Conservation (phyloP, 2,113 vertebrate species). For the Hyaena hyaena region DNA sequence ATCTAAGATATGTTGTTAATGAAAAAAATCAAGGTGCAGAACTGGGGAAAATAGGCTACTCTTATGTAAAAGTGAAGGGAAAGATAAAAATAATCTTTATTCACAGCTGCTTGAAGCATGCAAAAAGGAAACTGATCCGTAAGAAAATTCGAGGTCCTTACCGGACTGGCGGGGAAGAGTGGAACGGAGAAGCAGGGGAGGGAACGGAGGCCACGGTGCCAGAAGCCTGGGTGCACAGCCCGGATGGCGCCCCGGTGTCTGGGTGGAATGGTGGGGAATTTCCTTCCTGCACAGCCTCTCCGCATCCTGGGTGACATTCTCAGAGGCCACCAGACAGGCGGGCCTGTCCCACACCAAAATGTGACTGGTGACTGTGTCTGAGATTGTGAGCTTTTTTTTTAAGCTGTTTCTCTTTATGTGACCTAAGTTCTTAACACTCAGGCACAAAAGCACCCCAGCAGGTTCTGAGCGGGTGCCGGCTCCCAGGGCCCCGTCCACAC, state of each 20-base stretch:
- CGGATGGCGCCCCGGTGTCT: rapidly evolving
- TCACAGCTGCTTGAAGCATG: background rate
- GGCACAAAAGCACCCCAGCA: background rate
- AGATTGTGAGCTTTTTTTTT: background rate
- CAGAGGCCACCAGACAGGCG: rapidly evolving
- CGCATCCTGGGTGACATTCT: rapidly evolving
- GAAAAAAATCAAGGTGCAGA: constrained; percentile 3
- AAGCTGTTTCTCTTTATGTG: background rate
- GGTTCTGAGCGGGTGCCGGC: background rate
- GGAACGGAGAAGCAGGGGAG: rapidly evolving
- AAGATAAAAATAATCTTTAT: constrained; percentile 50
- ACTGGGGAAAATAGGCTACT: background rate
- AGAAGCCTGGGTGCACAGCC: rapidly evolving
- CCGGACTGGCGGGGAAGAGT: background rate
- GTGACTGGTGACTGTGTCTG: rapidly evolving
- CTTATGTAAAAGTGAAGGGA: constrained; percentile 2
- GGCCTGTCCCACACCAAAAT: background rate
- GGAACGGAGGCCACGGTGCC: rapidly evolving
- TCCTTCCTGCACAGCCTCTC: background rate
- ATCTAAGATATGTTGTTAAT: constrained; percentile 24
- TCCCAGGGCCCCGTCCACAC: background rate
- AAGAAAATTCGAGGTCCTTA: background rate
- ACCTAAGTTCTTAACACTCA: background rate
- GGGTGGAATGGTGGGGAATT: background rate
- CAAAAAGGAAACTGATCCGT: background rate